These are phyloP conservation scores for Cataglyphis cursor DNA, from an alignment of 2,888 invertebrate species.

Conservation along the genomic window DNA sequence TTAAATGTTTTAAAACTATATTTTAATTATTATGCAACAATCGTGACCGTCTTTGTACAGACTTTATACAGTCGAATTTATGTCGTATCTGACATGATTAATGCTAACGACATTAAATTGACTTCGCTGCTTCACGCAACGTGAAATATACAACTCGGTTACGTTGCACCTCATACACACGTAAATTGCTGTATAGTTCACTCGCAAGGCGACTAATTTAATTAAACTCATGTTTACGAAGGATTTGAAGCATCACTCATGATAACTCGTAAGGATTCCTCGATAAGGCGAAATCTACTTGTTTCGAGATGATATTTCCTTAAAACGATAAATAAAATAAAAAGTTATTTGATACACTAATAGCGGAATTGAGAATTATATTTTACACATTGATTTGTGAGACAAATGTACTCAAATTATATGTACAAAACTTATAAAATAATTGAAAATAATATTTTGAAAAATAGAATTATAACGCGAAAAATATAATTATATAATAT, in stretches of 20 bases:
- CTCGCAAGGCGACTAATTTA: conserved; percentile 64
- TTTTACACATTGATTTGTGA: no score
- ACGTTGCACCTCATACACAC: background rate
- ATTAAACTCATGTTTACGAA: conserved; percentile 69
- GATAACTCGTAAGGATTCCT: conserved; percentile 4
- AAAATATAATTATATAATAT: background rate
- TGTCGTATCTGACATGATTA: background rate
- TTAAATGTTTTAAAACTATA: background rate
- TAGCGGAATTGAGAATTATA: no score
- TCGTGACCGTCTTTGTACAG: background rate
- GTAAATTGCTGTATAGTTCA: background rate
- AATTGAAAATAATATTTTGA: no score
- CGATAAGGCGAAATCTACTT: background rate
- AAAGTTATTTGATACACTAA: background rate
- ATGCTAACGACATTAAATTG: background rate
- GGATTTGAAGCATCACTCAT: background rate
- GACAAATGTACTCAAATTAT: background rate
- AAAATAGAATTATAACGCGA: no score
- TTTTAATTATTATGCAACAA: background rate
- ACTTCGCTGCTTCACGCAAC: background rate
- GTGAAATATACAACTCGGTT: background rate
- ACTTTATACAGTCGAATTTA: background rate
- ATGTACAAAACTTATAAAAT: no score
- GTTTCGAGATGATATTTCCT: background rate
- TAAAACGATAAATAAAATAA: background rate